These are phyloP conservation scores for Mya arenaria DNA, from an alignment of 1,140 invertebrate species.

Conservation along the genomic window DNA sequence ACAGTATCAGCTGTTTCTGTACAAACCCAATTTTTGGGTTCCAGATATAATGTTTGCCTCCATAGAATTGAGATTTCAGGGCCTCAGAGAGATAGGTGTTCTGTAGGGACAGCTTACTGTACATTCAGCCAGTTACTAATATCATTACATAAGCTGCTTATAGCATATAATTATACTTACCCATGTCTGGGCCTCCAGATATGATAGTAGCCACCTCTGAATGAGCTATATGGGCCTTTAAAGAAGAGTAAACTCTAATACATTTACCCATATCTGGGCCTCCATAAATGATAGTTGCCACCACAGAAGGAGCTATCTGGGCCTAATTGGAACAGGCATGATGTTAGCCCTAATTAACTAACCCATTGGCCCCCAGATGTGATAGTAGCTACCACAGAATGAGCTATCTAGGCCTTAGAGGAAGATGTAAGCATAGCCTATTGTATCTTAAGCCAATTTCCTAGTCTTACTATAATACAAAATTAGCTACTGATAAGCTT, in stretches of 20 bases:
- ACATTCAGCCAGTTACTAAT: too few species aligned
- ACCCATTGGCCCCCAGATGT: not conserved
- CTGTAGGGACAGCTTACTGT: too few species aligned
- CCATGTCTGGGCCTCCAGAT: conserved; percentile 66
- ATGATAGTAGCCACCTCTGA: conserved; percentile 69
- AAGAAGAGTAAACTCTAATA: conserved; percentile 66
- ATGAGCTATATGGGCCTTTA: conserved; percentile 66
- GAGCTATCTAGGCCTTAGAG: too few species aligned
- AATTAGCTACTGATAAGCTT: not conserved
- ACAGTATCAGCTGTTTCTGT: too few species aligned
- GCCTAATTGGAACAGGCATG: too few species aligned
- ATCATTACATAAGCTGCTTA: not conserved
- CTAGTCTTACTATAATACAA: not conserved
- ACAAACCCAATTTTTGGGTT: too few species aligned
- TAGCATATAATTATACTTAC: conserved; percentile 54
- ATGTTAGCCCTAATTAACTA: not conserved
- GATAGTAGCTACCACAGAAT: not conserved
- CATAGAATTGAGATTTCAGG: too few species aligned
- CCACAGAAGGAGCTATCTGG: too few species aligned
- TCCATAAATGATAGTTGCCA: too few species aligned
- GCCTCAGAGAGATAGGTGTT: too few species aligned
- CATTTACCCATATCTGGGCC: conserved; percentile 70
- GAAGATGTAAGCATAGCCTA: too few species aligned
- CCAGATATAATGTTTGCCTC: not conserved
- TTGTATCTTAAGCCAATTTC: too few species aligned